phyloP scores from a whole-genome alignment of 1,140 invertebrate genomes.

The Radopholus similis region DNA sequence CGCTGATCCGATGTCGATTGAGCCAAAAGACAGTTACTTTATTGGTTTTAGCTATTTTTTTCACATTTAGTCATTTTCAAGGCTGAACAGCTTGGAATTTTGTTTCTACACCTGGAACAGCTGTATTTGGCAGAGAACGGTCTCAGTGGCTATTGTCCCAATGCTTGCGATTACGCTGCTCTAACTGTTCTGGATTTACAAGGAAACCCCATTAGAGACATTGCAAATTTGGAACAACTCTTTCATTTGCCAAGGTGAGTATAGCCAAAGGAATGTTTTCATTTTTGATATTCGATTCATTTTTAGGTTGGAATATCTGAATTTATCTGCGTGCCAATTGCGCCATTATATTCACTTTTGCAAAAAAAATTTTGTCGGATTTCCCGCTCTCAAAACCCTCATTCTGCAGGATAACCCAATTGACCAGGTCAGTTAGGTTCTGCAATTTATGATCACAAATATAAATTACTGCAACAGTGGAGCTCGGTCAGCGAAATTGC shows the following conservation, averaged over 20 bases:
- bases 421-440: constrained; percentile 6
- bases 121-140: constrained; percentile 28
- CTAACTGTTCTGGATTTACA: constrained; percentile 24
- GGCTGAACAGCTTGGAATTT: not conserved
- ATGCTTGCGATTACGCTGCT: not conserved
- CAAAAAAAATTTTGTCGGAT: not conserved
- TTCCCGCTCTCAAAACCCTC: constrained; percentile 22
- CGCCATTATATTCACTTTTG: constrained; percentile 8
- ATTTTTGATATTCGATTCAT: not conserved
- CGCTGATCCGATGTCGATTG: constrained; percentile 21
- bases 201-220: constrained; percentile 10
- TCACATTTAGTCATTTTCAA: not conserved
- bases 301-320: constrained; percentile 22
- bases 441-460: not conserved
- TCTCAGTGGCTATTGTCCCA: not conserved
- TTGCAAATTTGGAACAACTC: constrained; percentile 12
- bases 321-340: constrained; percentile 29
- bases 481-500: constrained; percentile 35
- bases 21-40: constrained; percentile 23
- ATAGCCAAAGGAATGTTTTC: no score
- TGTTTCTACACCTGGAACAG: constrained; percentile 18
- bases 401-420: constrained; percentile 35
- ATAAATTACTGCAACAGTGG: constrained; percentile 24
- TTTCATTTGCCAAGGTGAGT: constrained; percentile 21
- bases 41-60: not conserved